Evolutionary conservation across 2,888 invertebrate genomes (phyloP).

Genomic region (Nesidiocoris tenuis): DNA sequence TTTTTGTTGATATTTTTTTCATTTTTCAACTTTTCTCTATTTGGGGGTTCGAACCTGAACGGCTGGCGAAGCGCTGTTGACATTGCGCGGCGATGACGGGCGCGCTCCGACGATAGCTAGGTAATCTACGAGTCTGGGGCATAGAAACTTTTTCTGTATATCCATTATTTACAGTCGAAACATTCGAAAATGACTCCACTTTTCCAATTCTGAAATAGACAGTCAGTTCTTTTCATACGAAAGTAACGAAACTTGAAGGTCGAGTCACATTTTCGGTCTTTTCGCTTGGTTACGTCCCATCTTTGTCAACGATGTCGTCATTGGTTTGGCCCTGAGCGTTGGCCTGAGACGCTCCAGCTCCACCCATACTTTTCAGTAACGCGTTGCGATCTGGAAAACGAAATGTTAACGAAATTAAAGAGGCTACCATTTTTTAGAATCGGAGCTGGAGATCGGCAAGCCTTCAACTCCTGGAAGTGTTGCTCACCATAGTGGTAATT

Average conservation of each 20-base stretch:
- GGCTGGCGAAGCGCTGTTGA: slow-evolving; percentile 68
- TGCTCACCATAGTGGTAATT: no score
- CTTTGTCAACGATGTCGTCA: slow-evolving; percentile 28
- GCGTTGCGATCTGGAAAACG: slow-evolving; percentile 11
- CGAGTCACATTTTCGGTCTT: slow-evolving; percentile 30
- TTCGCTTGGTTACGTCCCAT: slow-evolving; percentile 28
- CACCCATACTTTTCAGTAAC: slow-evolving; percentile 19
- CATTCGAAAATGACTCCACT: background rate
- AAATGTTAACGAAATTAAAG: slow-evolving; percentile 3
- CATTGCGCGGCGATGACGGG: slow-evolving; percentile 65
- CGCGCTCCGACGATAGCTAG: slow-evolving; percentile 93
- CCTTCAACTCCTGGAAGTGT: no score
- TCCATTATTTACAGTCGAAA: slow-evolving; percentile 54
- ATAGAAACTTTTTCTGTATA: slow-evolving; percentile 75
- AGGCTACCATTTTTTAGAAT: no score
- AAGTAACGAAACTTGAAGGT: slow-evolving; percentile 8
- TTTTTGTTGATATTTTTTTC: no score
- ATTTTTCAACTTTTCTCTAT: no score
- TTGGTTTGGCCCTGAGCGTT: slow-evolving; percentile 21
- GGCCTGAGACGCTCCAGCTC: background rate
- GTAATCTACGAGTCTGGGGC: slow-evolving; percentile 91
- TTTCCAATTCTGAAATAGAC: background rate
- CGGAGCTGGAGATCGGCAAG: no score
- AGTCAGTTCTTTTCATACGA: background rate
- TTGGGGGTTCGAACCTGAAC: slow-evolving; percentile 65